A percentile compares a stretch with the other conserved stretches of the same genome.
phyloP scores from a whole-genome alignment of 1,140 invertebrate species.

The Pygmarrhopalites habei region DNA sequence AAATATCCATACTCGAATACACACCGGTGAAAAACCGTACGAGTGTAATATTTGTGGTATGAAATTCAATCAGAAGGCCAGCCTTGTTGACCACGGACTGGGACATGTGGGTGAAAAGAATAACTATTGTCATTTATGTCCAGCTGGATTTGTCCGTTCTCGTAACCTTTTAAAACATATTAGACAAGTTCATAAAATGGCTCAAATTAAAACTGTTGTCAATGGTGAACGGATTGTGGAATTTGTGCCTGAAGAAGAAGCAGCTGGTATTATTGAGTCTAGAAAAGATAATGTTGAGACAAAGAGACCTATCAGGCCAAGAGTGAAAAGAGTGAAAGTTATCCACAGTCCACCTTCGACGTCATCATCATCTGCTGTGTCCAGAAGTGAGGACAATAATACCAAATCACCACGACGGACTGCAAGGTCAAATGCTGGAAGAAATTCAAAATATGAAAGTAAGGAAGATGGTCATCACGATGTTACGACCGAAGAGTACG shows the following conservation, averaged over 20 bases:
- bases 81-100: not conserved
- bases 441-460: too few relatives aligned
- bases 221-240: constrained; percentile 5
- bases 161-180: constrained; percentile 6
- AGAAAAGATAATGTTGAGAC: not conserved
- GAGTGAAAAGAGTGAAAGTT: not conserved
- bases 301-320: not conserved
- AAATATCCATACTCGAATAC: not conserved
- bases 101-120: constrained; percentile 3
- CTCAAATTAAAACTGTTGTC: constrained; percentile 5
- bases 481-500: too few relatives aligned
- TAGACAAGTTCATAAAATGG: constrained; percentile 4
- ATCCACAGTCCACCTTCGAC: too few relatives aligned
- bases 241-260: not conserved
- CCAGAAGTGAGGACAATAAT: too few relatives aligned
- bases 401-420: too few relatives aligned
- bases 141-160: not conserved
- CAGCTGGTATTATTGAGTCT: not conserved
- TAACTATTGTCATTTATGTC: constrained; percentile 9
- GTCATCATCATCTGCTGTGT: too few relatives aligned
- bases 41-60: constrained; percentile 5
- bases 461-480: too few relatives aligned
- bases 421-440: too few relatives aligned
- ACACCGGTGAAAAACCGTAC: constrained; percentile 1
- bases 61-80: constrained; percentile 6